Evolutionary conservation across 1,140 invertebrate genomes (phyloP), one percentile per base, ranked within the genome.

Genomic region (Globodera ellingtonae): DNA sequence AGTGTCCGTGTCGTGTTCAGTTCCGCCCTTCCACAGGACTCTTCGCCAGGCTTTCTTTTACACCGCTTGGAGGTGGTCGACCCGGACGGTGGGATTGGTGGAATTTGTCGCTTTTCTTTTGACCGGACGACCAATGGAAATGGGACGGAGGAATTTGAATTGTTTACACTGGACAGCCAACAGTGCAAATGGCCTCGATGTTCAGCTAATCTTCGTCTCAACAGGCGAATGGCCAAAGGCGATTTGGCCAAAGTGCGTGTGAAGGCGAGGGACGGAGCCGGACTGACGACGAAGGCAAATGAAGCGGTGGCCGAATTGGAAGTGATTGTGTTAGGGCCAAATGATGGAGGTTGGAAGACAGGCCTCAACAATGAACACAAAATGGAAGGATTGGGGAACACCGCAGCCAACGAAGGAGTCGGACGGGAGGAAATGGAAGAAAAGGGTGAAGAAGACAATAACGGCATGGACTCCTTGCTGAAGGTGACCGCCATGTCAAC

Each of bases 1-100:
- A 2, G 18, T 44, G 67, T 15, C 10, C 4, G 3, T 66, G 70
- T 6, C 1, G 6, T 21, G 59, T 75, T 13, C 35, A 24, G 46
- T 18, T 67, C 46, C 48, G 15, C 47, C 65, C 24, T 35, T 67
- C 18, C n/a, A 66, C 9, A 77, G 75, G 10, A 44, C 24, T 65
- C 75, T 6, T 46, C 75, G 15, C 56, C 62, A 9, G 75, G 75
- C 21, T 46, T n/a, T 35, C 24, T 77, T 24, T 21, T 77, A 8
- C 59, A 24, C 47, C 24, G 59, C 6, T 69, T 77, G 48, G 35
- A 77, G 67, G 56, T 77, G 47, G 13, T 69, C 24, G 75, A 77
- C 69, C 9, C 24, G n/a, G 75, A 77, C 59, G 35, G 69, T 46
- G 75, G 75, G n/a, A 77, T 77, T 77, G 75, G 75, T 9, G 75